Base-by-base conservation (phyloP, 2,113 vertebrate species). In the Syrmaticus mikado region DNA sequence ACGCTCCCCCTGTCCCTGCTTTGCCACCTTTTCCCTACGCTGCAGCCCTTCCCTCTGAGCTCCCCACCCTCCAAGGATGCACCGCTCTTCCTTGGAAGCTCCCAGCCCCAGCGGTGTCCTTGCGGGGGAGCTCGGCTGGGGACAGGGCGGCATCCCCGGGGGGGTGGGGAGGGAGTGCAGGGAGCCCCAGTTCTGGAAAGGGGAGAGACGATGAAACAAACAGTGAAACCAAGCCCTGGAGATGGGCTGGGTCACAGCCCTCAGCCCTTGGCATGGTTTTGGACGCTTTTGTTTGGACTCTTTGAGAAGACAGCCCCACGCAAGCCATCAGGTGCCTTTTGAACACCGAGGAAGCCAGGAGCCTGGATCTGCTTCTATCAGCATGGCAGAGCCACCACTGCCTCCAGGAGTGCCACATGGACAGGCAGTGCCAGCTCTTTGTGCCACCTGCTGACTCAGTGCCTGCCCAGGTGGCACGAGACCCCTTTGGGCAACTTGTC, bases 381-480 rank as follows among this genome's bases (percentile, higher is more conserved):
- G 28, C 10, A 7, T 17, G 11, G 24, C 15, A 27, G 34, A 38
- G 60, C 13, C 60, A 25, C 34, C 58, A 8, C 22, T 5, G 13
- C 58, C 58, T 36, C 36, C 60, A 25, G 36, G 36, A 17, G 30
- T 18, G 12, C 52, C 45, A 15, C 16, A 21, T 7, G 11, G 32
- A n/a, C 21, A 40, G 28, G 20, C 60, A 8, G 28, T 64, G 58
- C 45, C 34, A 3, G 34, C 38, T 40, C 64, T 34, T 45, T 53
- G 15, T 60, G 57, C 34, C 80, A 80, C 36, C 19, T 94, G 92
- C 94, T 93, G 93, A 94, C 82, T 95, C 94, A 83, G 73, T 61
- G 66, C 34, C 32, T 81, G 61, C 55, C n/a, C 32, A 20, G n/a
- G 20, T 53, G 57, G 9, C 32, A 38, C 12, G 36, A 57, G 40